A percentile compares a stretch with the other conserved stretches of the same genome.
These are phyloP conservation scores for Labia minor DNA, from an alignment of 2,888 invertebrate genomes.

Conservation along the genomic window DNA sequence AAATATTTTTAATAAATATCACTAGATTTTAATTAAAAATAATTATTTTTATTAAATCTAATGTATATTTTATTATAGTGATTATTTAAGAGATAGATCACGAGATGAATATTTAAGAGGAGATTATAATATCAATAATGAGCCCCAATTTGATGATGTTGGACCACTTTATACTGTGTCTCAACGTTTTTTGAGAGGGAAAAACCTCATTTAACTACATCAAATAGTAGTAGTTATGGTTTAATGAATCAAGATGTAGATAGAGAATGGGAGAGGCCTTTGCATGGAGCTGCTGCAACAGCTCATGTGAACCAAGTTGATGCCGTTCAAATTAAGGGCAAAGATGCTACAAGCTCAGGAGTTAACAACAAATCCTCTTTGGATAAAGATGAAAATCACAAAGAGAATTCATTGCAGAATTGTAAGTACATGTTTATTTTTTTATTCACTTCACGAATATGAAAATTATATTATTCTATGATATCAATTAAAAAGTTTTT, in stretches of 20 bases:
- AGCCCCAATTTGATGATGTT: slow-evolving; percentile 43
- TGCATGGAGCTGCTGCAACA: slow-evolving; percentile 20
- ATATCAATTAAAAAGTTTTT: no score
- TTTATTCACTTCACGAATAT: no score
- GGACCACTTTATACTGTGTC: slow-evolving; percentile 49
- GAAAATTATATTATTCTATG: background rate
- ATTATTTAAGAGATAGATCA: slow-evolving; percentile 27
- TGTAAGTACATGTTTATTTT: background rate
- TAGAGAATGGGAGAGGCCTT: slow-evolving; percentile 21
- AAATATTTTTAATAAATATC: no score
- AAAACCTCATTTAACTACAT: slow-evolving; percentile 21
- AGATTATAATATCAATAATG: slow-evolving; percentile 31
- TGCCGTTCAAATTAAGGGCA: slow-evolving; percentile 16
- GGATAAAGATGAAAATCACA: background rate
- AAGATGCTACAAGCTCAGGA: background rate
- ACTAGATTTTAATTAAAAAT: no score
- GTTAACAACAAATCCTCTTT: background rate
- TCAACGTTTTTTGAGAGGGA: slow-evolving; percentile 38
- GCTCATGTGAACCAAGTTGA: slow-evolving; percentile 17
- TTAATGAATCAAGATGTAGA: slow-evolving; percentile 18
- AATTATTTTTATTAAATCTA: no score
- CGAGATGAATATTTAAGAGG: slow-evolving; percentile 28
- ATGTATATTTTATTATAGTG: no score
- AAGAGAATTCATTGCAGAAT: background rate
- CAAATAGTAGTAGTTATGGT: slow-evolving; percentile 17